A percentile compares a stretch with the other conserved stretches of the same genome.
phyloP scores from a whole-genome alignment of 2,113 vertebrate genomes.

The Xenotilapia flavipinnis region DNA sequence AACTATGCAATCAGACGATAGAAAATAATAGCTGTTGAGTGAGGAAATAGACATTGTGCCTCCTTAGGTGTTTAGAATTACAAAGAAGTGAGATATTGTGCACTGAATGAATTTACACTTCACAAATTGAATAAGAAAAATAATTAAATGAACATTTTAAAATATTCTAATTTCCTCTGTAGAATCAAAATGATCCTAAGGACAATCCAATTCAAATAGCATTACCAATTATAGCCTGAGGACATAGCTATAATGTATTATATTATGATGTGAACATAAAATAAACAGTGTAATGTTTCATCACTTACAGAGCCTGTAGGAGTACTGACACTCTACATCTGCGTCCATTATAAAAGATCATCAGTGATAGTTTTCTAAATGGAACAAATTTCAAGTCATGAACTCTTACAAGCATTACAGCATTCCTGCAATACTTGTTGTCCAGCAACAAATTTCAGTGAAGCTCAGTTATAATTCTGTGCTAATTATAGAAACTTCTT shows the following conservation, averaged over 20 bases:
- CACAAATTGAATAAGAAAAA: background rate
- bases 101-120: background rate
- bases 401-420: background rate
- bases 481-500: background rate
- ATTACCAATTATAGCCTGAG: background rate
- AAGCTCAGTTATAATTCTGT: background rate
- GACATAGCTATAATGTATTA: background rate
- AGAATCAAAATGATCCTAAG: constrained; percentile 6
- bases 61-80: constrained; percentile 5
- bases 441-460: background rate
- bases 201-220: constrained; percentile 1
- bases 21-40: constrained; percentile 9
- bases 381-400: background rate
- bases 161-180: background rate
- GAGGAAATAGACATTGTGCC: background rate
- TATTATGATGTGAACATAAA: constrained; percentile 11
- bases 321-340: background rate
- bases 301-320: background rate
- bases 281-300: background rate
- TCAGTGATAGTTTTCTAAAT: background rate
- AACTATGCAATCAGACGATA: background rate
- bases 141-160: background rate
- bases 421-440: background rate
- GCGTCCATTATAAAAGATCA: background rate
- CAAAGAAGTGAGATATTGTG: background rate